These are phyloP conservation scores for Calyptommatus sinebrachiatus DNA, from an alignment of 2,113 vertebrate species.

Conservation along the genomic window DNA sequence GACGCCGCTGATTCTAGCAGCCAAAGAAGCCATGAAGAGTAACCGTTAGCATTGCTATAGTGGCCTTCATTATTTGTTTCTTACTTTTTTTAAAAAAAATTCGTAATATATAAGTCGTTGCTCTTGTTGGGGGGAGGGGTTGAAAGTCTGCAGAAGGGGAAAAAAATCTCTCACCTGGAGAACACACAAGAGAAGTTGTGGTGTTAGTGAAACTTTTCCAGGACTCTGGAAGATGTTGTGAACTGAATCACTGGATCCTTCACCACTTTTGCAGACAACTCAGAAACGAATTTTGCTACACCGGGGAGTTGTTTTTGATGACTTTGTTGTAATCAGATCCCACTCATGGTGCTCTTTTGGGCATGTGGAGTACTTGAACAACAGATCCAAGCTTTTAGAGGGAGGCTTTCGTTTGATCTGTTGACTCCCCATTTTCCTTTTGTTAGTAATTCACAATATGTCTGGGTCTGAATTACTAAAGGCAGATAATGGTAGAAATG, in stretches of 20 bases:
- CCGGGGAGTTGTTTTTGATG: slow-evolving; percentile 54
- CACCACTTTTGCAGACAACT: slow-evolving; percentile 48
- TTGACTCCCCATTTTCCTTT: slow-evolving; percentile 59
- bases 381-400: slow-evolving; percentile 71
- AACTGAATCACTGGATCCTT: slow-evolving; percentile 63
- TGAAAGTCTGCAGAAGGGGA: slow-evolving; percentile 57
- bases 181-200: slow-evolving; percentile 45
- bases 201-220: slow-evolving; percentile 53
- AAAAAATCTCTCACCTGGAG: slow-evolving; percentile 61
- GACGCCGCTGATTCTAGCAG: slow-evolving; percentile 95
- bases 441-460: slow-evolving; percentile 41
- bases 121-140: slow-evolving; percentile 44
- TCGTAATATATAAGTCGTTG: slow-evolving; percentile 77
- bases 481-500: slow-evolving; percentile 56
- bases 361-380: slow-evolving; percentile 75
- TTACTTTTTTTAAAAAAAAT: slow-evolving; percentile 71
- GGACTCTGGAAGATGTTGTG: slow-evolving; percentile 64
- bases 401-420: slow-evolving; percentile 68
- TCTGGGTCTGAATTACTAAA: slow-evolving; percentile 42
- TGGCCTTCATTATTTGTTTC: slow-evolving; percentile 50
- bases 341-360: slow-evolving; percentile 58
- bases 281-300: slow-evolving; percentile 57
- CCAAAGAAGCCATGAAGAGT: slow-evolving; percentile 99
- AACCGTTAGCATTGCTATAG: slow-evolving; percentile 80
- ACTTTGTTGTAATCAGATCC: slow-evolving; percentile 61